These are phyloP conservation scores for Pachymerium ferrugineum DNA, from an alignment of 2,888 invertebrate species.

Conservation along the genomic window DNA sequence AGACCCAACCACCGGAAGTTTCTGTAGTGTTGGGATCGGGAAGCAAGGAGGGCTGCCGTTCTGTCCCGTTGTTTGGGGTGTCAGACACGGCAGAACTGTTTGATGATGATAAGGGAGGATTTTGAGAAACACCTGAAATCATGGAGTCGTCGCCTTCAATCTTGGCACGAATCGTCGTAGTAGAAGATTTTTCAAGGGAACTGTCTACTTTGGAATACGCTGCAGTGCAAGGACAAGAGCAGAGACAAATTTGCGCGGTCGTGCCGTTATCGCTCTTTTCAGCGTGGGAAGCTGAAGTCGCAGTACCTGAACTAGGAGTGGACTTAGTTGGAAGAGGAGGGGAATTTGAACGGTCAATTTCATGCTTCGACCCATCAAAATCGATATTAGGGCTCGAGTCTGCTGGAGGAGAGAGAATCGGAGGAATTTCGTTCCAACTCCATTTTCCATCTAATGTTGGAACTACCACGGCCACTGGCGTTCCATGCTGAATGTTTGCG, in stretches of 20 bases:
- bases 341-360: constrained; percentile 10
- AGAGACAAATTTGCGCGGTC: constrained; percentile 27
- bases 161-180: constrained; percentile 58
- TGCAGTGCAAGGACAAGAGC: constrained; percentile 33
- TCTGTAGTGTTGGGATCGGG: not conserved
- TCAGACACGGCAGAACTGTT: not conserved
- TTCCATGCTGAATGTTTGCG: constrained; percentile 11
- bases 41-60: not conserved
- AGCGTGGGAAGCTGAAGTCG: not conserved
- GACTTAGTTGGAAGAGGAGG: constrained; percentile 28
- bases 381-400: constrained; percentile 1
- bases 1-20: constrained; percentile 18
- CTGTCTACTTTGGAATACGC: not conserved
- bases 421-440: constrained; percentile 29
- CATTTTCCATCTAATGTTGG: constrained; percentile 27
- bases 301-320: not conserved
- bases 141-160: constrained; percentile 83
- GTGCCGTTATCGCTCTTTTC: not conserved
- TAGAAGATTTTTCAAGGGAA: not conserved
- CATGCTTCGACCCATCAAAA: constrained; percentile 6
- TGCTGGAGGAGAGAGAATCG: constrained; percentile 5
- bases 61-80: not conserved
- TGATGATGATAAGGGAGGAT: not conserved
- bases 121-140: constrained; percentile 65
- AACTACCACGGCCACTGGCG: constrained; percentile 32